Evolutionary conservation across 2,888 invertebrate genomes (phyloP).

Genomic region (Coleophora deauratella): DNA sequence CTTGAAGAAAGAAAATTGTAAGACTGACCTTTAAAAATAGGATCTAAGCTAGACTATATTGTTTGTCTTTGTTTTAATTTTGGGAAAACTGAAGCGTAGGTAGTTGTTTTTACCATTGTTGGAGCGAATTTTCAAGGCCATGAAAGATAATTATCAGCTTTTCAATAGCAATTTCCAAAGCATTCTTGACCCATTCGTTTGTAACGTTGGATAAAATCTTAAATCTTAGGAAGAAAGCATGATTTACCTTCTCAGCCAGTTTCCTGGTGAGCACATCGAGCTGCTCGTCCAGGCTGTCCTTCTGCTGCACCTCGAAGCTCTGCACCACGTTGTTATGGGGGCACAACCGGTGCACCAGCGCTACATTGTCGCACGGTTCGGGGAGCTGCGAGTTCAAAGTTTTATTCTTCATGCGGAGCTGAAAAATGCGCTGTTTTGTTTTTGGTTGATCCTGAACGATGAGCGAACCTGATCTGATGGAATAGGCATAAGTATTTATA

Average conservation of each 20-base stretch:
- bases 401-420: conserved; percentile 1
- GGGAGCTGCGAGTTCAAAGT: conserved; percentile 1
- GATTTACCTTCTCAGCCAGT: conserved; percentile 55
- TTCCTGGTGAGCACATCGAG: conserved; percentile 56
- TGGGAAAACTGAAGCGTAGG: too few relatives aligned
- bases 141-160: too few relatives aligned
- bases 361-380: conserved; percentile 24
- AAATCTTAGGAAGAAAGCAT: too few relatives aligned
- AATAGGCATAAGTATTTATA: too few relatives aligned
- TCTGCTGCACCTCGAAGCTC: conserved; percentile 46
- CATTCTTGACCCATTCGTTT: too few relatives aligned
- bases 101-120: too few relatives aligned
- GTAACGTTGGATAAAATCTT: too few relatives aligned
- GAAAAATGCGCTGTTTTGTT: neutral
- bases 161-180: too few relatives aligned
- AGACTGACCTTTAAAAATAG: neutral
- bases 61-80: too few relatives aligned
- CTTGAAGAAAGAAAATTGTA: neutral
- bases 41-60: too few relatives aligned
- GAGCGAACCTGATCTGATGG: too few relatives aligned
- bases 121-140: too few relatives aligned
- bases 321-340: conserved; percentile 57
- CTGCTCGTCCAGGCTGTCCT: conserved; percentile 61
- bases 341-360: conserved; percentile 48
- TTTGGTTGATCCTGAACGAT: neutral